Base-by-base conservation (phyloP, 2,113 vertebrate species). In the Nyctibius bracteatus region DNA sequence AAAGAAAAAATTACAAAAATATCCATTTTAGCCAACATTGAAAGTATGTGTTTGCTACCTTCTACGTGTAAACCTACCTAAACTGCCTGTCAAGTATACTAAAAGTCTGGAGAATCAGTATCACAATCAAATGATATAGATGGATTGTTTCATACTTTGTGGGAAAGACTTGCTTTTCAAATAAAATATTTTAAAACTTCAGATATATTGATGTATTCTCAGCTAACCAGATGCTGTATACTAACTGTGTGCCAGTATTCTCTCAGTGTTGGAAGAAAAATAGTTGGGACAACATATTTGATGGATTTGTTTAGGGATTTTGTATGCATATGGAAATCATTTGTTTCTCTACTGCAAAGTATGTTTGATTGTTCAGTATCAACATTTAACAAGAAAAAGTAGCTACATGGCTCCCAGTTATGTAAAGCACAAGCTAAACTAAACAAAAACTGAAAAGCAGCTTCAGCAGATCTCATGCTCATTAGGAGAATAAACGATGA, bases 291-390 rank as follows among this genome's bases (percentile, higher is more conserved):
- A 95, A 96, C 77, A 87, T 79, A 92, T 72, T 82, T 96, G 95
- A 94, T 94, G 87, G 89, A 96, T 97, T 97, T 97, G 92, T 96
- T 96, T 96, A 95, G 92, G 94, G 96, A 96, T 97, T 97, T 95
- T 95, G 31, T 57, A 70, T 96, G 88, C 96, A 96, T 97, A 94
- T 97, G 96, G 96, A 97, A 97, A 96, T 81, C 1, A 95, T 97
- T 97, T 97, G 81, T 96, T 96, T 94, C 96, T 91, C 81, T 95
- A 51, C 86, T 91, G 93, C 80, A 86, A 96, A 97, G 90, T 81
- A 92, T 90, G 87, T 95, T 96, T 95, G 83, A 96, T 97, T 91
- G 92, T 81, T 95, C 91, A 63, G 81, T 89, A 96, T 97, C 95
- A 97, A 94, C 87, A 90, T 97, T 95, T 95, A 93, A 97, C 92